Evolutionary conservation across 1,140 invertebrate genomes (phyloP).

Genomic region (Drosophila dunni): DNA sequence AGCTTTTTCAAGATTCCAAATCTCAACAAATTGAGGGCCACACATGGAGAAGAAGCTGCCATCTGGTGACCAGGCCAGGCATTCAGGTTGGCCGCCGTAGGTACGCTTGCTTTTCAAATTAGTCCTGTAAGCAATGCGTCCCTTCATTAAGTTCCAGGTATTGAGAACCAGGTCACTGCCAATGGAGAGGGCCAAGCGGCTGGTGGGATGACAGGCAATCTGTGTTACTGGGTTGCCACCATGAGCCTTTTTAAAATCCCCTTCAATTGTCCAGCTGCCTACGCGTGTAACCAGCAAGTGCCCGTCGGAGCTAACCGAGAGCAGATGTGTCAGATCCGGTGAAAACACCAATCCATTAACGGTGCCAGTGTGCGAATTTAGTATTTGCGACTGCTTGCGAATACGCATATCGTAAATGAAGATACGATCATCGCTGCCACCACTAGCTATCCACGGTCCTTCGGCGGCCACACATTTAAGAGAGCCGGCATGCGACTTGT

Average conservation of each 20-base stretch:
- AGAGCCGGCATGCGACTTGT: constrained; percentile 93
- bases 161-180: constrained; percentile 93
- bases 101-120: constrained; percentile 90
- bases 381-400: constrained; percentile 88
- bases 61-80: constrained; percentile 88
- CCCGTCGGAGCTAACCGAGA: constrained; percentile 94
- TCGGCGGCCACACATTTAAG: constrained; percentile 90
- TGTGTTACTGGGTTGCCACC: constrained; percentile 88
- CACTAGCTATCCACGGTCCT: constrained; percentile 92
- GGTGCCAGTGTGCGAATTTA: constrained; percentile 93
- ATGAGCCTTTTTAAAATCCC: constrained; percentile 90
- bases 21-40: constrained; percentile 89
- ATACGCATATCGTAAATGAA: constrained; percentile 93
- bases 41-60: constrained; percentile 91
- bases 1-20: constrained; percentile 91
- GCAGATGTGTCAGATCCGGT: constrained; percentile 90
- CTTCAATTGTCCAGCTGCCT: constrained; percentile 93
- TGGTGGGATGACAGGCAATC: constrained; percentile 93
- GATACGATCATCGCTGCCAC: constrained; percentile 95
- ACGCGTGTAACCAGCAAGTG: constrained; percentile 92
- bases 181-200: constrained; percentile 94
- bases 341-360: constrained; percentile 92
- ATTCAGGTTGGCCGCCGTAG: constrained; percentile 86
- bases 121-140: constrained; percentile 91
- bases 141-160: constrained; percentile 98